Evolutionary conservation across 2,888 invertebrate species (phyloP).

Genomic region (Drosophila birchii): DNA sequence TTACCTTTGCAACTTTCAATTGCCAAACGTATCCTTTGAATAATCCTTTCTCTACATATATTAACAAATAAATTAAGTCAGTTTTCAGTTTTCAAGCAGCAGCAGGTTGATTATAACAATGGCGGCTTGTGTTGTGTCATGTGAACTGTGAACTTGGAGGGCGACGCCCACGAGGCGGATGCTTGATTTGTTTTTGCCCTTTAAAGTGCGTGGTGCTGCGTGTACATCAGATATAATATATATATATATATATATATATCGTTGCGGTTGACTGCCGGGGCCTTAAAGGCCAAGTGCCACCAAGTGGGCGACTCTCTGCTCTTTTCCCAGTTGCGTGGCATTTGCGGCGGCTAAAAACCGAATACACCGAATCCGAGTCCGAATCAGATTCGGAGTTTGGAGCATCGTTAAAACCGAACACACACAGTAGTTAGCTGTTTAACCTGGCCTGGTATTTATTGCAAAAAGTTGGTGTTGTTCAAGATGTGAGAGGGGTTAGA

Average conservation of each 20-base stretch:
- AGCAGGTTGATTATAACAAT: slow-evolving; percentile 15
- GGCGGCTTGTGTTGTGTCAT: slow-evolving; percentile 16
- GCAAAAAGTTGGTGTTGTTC: slow-evolving; percentile 13
- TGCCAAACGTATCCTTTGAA: not conserved
- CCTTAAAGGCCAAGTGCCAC: slow-evolving; percentile 30
- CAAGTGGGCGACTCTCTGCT: slow-evolving; percentile 23
- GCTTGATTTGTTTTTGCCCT: slow-evolving; percentile 47
- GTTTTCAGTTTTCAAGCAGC: slow-evolving; percentile 15
- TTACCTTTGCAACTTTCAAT: too few relatives aligned
- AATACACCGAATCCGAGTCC: not conserved
- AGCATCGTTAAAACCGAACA: slow-evolving; percentile 11
- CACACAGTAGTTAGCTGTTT: not conserved
- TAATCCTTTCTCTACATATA: not conserved
- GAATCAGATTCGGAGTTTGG: not conserved
- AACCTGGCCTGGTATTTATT: not conserved
- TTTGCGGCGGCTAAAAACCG: slow-evolving; percentile 27
- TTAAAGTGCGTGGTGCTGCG: slow-evolving; percentile 42
- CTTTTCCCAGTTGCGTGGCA: slow-evolving; percentile 42
- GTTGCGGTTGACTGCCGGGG: slow-evolving; percentile 12
- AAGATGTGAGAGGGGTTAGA: not conserved
- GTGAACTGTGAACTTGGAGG: slow-evolving; percentile 43
- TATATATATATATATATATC: not conserved
- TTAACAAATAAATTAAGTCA: slow-evolving; percentile 28
- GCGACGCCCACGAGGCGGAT: slow-evolving; percentile 43
- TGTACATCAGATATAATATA: slow-evolving; percentile 1